A percentile compares a stretch with the other conserved stretches of the same genome.
phyloP scores from a whole-genome alignment of 2,797 vertebrate species.

The Pteropus rufus region DNA sequence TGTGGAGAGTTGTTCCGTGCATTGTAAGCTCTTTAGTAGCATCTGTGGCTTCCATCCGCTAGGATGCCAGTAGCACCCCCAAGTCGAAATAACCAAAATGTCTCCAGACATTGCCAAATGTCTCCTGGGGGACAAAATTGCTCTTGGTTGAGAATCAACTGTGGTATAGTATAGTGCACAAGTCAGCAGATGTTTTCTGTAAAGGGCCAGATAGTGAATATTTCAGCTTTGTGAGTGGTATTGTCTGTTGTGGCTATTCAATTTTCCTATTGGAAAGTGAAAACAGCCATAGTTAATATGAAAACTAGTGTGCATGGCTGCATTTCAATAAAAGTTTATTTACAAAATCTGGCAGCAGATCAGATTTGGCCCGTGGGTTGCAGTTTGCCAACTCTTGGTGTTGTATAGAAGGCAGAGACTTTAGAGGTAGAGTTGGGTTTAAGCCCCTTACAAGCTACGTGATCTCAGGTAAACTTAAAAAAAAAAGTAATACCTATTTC shows the following conservation, averaged over 20 bases:
- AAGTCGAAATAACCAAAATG: neutral
- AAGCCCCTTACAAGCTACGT: neutral
- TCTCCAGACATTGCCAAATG: neutral
- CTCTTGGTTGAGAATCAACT: neutral
- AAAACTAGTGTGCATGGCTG: neutral
- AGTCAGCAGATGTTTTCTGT: neutral
- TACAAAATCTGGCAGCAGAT: neutral
- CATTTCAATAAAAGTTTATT: slow-evolving; percentile 27
- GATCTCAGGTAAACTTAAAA: neutral
- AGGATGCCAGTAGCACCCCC: neutral
- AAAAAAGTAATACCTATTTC: neutral
- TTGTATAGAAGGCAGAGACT: neutral
- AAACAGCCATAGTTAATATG: neutral
- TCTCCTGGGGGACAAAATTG: neutral
- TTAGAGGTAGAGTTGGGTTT: neutral
- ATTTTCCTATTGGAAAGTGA: neutral
- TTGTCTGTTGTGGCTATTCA: neutral
- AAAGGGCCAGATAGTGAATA: neutral
- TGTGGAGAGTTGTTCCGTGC: neutral
- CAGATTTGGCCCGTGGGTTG: neutral
- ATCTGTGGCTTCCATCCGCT: neutral
- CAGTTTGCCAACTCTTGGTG: neutral
- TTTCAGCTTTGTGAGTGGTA: neutral
- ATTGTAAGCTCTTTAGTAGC: neutral
- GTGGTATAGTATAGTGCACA: neutral